A percentile compares a stretch with the other conserved stretches of the same genome.
phyloP scores from a whole-genome alignment of 2,113 vertebrate genomes.

The Triplophysa dalaica region DNA sequence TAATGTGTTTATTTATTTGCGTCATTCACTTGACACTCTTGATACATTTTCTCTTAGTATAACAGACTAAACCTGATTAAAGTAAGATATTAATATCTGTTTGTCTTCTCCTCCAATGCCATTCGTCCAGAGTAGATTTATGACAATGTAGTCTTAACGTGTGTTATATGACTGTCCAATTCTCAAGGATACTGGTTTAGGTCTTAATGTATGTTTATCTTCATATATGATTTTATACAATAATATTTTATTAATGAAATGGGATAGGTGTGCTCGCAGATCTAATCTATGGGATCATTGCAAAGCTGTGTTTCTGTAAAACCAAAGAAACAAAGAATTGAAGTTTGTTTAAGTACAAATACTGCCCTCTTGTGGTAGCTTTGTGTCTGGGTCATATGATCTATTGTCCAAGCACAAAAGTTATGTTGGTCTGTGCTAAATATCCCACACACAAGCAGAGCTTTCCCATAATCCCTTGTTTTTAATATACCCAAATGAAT shows the following conservation, averaged over 20 bases:
- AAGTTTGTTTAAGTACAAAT: not conserved
- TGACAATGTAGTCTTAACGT: not conserved
- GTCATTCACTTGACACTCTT: not conserved
- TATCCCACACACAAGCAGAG: conserved; percentile 5
- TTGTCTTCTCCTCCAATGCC: not conserved
- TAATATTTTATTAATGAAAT: not conserved
- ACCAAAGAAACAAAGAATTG: not conserved
- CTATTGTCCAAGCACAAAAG: not conserved
- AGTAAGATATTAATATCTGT: conserved; percentile 75
- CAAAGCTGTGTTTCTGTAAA: not conserved
- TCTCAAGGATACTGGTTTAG: not conserved
- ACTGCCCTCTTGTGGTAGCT: conserved; percentile 38
- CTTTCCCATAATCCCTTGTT: conserved; percentile 28
- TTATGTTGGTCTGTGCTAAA: not conserved
- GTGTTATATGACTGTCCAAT: not conserved
- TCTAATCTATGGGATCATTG: no score
- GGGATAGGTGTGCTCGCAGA: not conserved
- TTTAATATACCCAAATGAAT: not conserved
- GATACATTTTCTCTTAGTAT: conserved; percentile 73
- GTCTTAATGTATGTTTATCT: not conserved
- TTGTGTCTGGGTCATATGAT: not conserved
- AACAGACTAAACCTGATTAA: conserved; percentile 87
- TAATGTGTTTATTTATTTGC: not conserved
- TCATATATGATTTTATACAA: not conserved
- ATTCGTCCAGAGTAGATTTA: not conserved